Conservation (phyloP, 2,888 invertebrate species). For the Spisula solida region DNA sequence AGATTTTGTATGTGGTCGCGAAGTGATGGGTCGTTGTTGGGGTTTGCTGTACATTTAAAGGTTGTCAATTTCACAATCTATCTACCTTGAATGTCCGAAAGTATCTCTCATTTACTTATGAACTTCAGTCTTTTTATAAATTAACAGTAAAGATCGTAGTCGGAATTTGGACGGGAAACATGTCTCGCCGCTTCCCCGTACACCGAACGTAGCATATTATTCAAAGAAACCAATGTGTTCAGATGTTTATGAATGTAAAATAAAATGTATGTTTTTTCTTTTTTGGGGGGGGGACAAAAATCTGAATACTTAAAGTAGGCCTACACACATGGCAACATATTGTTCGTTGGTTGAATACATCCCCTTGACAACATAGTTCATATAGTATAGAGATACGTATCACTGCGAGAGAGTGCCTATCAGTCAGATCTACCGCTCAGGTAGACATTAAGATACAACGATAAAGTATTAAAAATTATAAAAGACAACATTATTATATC, state of each 20-base stretch:
- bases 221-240: no score
- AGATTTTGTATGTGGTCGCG: background rate
- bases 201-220: no score
- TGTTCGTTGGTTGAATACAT: background rate
- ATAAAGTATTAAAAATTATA: conserved; percentile 61
- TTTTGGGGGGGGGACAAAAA: no score
- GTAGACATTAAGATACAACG: conserved; percentile 25
- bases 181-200: no score
- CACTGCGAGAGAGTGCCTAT: background rate
- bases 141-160: no score
- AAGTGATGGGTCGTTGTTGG: background rate
- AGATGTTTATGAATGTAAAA: no score
- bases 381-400: conserved; percentile 55
- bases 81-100: no score
- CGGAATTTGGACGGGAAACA: no score
- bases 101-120: no score
- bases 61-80: background rate
- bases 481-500: conserved; percentile 31
- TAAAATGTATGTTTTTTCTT: no score
- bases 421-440: background rate
- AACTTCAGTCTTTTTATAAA: no score
- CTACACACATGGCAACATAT: background rate
- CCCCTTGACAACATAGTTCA: conserved; percentile 29
- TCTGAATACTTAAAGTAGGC: no score
- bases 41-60: background rate